Conservation (phyloP, 2,797 vertebrate species). For the Coreius guichenoti region DNA sequence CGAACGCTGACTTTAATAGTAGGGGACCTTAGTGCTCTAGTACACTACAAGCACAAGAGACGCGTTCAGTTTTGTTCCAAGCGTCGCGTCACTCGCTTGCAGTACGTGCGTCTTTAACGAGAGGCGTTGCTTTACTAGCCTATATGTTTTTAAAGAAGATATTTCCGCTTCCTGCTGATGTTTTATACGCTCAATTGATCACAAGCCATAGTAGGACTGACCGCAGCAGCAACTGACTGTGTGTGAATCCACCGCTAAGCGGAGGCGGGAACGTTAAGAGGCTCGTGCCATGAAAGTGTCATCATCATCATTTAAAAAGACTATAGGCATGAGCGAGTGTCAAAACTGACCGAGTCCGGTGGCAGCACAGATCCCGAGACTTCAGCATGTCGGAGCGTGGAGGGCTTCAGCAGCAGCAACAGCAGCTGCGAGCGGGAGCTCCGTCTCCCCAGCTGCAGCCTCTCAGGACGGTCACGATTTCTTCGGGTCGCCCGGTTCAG, state of each 20-base stretch:
- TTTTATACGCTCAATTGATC: constrained; percentile 36
- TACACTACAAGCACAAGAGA: not conserved
- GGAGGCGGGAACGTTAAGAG: constrained; percentile 30
- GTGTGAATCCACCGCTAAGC: not conserved
- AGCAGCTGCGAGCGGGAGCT: constrained; percentile 55
- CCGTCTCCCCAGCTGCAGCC: constrained; percentile 65
- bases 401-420: constrained; percentile 56
- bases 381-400: constrained; percentile 65
- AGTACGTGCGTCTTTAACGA: constrained; percentile 31
- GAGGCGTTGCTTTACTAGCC: constrained; percentile 46
- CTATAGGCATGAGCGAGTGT: not conserved
- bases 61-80: not conserved
- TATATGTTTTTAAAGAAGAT: constrained; percentile 1
- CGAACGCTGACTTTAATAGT: not conserved
- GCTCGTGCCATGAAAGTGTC: constrained; percentile 21
- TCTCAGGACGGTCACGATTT: constrained; percentile 60
- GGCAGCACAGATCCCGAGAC: not conserved
- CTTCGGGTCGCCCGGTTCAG: constrained; percentile 75
- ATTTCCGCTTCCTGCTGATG: constrained; percentile 53
- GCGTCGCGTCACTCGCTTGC: not conserved
- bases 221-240: not conserved
- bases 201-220: not conserved
- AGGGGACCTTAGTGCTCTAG: not conserved
- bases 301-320: not conserved
- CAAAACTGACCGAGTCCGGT: constrained; percentile 11